These are phyloP conservation scores for Pogonophryne albipinna DNA, from an alignment of 2,797 vertebrate species.

Conservation along the genomic window DNA sequence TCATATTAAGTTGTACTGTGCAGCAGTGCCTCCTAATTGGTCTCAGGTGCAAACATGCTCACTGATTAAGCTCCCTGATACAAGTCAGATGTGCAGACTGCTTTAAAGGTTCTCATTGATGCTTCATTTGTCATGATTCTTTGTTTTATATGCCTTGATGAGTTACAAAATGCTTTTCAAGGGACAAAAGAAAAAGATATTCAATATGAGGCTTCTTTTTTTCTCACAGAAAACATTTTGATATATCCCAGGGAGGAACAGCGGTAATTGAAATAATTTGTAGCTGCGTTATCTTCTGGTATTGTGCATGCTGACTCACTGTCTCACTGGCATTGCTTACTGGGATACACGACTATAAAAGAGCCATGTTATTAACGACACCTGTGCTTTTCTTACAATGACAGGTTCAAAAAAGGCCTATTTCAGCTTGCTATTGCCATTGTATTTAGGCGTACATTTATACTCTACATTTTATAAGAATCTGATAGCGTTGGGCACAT, in stretches of 20 bases:
- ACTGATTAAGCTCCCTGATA: neutral
- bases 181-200: neutral
- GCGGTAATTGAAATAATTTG: neutral
- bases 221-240: too few species aligned
- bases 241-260: neutral
- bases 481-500: neutral
- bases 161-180: neutral
- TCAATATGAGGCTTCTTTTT: too few species aligned
- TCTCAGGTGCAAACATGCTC: conserved; percentile 16
- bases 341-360: neutral
- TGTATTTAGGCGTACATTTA: too few species aligned
- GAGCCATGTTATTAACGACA: neutral
- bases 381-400: neutral
- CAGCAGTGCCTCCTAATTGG: conserved; percentile 15
- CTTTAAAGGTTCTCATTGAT: neutral
- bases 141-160: neutral
- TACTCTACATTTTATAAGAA: too few species aligned
- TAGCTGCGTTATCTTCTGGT: neutral
- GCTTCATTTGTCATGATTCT: neutral
- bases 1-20: neutral
- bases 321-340: neutral
- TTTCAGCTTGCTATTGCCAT: neutral
- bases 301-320: neutral
- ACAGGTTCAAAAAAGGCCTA: neutral
- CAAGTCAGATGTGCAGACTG: neutral